Conservation (phyloP, 1,140 invertebrate species). For the Aphis craccivora region DNA sequence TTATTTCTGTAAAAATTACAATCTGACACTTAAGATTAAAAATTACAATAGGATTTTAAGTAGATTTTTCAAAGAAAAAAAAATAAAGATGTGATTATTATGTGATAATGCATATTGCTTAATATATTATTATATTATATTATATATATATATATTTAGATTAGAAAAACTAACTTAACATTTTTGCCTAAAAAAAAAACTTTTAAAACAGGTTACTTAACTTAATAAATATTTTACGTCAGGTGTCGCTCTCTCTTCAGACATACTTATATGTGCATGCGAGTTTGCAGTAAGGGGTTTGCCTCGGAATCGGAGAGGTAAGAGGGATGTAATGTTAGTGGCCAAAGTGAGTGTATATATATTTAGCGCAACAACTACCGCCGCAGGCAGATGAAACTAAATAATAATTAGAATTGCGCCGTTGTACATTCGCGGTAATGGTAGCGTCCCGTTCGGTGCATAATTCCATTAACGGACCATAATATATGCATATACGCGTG, state of each 20-base stretch:
- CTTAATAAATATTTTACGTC: neutral
- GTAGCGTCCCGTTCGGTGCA: neutral
- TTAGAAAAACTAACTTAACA: neutral
- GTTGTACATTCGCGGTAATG: neutral
- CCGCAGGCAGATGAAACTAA: constrained; percentile 2
- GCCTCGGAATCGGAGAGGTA: neutral
- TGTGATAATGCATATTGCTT: too few species aligned
- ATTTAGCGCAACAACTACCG: neutral
- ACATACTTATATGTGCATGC: neutral
- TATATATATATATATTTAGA: too few species aligned
- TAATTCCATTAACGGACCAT: constrained; percentile 3
- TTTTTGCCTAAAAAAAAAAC: neutral
- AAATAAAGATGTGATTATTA: too few species aligned
- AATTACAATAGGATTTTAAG: too few species aligned
- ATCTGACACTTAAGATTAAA: neutral
- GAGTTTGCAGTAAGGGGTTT: neutral
- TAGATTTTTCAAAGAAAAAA: too few species aligned
- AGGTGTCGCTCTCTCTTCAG: neutral
- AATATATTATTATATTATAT: too few species aligned
- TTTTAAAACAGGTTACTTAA: neutral
- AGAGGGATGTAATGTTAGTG: neutral
- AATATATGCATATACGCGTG: neutral
- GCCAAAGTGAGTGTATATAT: neutral
- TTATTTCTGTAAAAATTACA: neutral
- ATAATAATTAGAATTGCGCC: constrained; percentile 24